Conservation (phyloP, 2,888 invertebrate genomes). For the Agrotis segetum region DNA sequence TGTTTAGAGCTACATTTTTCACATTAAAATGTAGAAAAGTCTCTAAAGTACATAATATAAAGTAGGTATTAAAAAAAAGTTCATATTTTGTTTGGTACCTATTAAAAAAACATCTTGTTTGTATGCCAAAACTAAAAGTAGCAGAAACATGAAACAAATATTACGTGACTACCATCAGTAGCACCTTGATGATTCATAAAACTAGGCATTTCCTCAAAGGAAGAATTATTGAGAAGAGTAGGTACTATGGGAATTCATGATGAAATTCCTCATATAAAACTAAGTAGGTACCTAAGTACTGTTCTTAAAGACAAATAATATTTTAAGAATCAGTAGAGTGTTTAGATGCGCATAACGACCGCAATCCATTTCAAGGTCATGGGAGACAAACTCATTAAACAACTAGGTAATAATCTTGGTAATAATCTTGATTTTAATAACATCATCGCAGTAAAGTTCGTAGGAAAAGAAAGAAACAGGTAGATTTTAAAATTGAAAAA, state of each 20-base stretch:
- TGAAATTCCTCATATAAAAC: conserved; percentile 17
- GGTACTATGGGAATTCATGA: neutral
- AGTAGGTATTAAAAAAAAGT: neutral
- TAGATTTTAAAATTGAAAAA: neutral
- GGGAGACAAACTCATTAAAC: neutral
- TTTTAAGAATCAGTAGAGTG: neutral
- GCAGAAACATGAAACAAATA: conserved; percentile 16
- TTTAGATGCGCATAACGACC: neutral
- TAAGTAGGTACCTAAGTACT: no score
- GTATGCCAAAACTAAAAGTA: conserved; percentile 22
- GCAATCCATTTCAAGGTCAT: conserved; percentile 38
- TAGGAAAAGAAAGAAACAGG: neutral
- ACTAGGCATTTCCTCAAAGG: conserved; percentile 17
- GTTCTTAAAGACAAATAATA: no score
- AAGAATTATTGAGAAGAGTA: conserved; percentile 2
- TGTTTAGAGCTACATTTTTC: neutral
- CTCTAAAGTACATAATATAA: neutral
- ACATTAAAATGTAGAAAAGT: neutral
- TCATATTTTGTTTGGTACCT: neutral
- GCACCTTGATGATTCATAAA: conserved; percentile 21
- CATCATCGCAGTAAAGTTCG: neutral
- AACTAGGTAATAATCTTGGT: no score
- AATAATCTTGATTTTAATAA: neutral
- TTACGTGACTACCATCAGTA: conserved; percentile 16
- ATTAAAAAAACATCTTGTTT: conserved; percentile 3